phyloP scores from a whole-genome alignment of 2,888 invertebrate species.

The Branchipolynoe longqiensis region DNA sequence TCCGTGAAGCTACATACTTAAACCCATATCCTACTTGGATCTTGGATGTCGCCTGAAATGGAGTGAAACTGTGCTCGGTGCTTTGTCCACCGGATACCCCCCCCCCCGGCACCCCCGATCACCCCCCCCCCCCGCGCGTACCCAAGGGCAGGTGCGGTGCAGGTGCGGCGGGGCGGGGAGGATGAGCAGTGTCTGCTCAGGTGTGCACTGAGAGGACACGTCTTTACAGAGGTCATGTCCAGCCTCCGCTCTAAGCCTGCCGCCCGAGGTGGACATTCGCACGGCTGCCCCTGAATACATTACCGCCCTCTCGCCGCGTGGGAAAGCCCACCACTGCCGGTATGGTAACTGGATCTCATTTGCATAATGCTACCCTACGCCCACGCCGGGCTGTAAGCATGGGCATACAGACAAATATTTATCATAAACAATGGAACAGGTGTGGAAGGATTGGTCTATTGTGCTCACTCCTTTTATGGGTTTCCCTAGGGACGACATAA shows the following conservation, averaged over 20 bases:
- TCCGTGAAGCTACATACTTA: no score
- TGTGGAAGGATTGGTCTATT: background rate
- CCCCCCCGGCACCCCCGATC: no score
- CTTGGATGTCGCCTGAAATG: no score
- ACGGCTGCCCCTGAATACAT: no score
- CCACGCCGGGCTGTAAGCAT: background rate
- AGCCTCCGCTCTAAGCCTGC: background rate
- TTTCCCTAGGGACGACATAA: background rate
- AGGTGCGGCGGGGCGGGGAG: background rate
- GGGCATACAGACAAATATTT: constrained; percentile 12
- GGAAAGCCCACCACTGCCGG: no score
- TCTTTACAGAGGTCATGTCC: background rate
- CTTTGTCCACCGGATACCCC: no score
- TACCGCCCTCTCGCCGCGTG: no score
- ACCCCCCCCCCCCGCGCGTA: background rate
- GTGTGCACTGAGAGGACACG: background rate
- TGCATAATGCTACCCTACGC: no score
- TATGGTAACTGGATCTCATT: background rate
- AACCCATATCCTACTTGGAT: no score
- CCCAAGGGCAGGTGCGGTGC: background rate
- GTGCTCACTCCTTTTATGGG: background rate
- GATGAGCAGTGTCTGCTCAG: background rate
- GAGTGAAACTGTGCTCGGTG: no score
- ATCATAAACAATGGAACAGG: constrained; percentile 10
- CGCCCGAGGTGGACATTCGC: background rate